A percentile compares a stretch with the other conserved stretches of the same genome.
These are phyloP conservation scores for Todiramphus saurophagus DNA, from an alignment of 2,113 vertebrate genomes.

Conservation along the genomic window DNA sequence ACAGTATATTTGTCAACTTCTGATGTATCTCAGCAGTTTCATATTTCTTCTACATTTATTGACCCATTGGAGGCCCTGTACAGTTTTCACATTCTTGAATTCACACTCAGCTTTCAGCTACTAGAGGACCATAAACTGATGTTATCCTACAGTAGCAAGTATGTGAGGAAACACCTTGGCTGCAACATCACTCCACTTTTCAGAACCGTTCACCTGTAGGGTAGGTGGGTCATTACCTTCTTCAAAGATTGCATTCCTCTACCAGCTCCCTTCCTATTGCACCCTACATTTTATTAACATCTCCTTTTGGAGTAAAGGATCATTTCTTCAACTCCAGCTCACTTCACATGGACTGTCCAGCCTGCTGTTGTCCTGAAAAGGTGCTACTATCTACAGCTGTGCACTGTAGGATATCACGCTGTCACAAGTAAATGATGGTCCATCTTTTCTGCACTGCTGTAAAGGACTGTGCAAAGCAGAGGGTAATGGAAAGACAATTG, in stretches of 20 bases:
- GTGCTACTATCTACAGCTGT: background rate
- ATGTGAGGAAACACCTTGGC: background rate
- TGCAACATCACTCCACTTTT: background rate
- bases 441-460: background rate
- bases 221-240: background rate
- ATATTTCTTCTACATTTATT: background rate
- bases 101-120: background rate
- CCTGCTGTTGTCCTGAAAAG: background rate
- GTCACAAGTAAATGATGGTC: background rate
- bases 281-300: background rate
- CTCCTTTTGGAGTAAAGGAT: background rate
- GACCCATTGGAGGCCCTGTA: background rate
- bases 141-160: background rate
- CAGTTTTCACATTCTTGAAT: background rate
- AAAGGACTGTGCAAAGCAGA: background rate
- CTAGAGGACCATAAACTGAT: background rate
- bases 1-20: background rate
- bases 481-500: background rate
- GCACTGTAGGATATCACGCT: background rate
- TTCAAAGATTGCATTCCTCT: background rate
- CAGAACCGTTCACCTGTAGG: background rate
- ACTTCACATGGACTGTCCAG: background rate
- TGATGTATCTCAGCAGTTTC: background rate
- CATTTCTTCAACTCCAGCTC: background rate
- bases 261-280: background rate